Conservation (phyloP, 1,140 invertebrate species). For the Aradophagus sp. region DNA sequence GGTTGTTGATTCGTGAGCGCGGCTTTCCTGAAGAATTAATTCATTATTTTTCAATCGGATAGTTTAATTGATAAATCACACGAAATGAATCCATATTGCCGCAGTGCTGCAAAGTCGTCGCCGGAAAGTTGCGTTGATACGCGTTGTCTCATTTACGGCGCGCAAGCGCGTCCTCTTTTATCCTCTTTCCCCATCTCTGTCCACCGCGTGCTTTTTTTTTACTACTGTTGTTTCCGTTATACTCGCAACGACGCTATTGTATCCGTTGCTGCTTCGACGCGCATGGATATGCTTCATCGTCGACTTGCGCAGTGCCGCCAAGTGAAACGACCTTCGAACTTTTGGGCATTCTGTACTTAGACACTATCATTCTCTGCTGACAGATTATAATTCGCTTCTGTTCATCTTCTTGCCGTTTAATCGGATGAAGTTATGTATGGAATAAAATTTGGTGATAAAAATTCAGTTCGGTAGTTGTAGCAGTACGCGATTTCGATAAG, state of each 20-base stretch:
- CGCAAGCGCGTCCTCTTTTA: constrained; percentile 17
- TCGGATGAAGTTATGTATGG: constrained; percentile 19
- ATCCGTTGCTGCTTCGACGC: constrained; percentile 37
- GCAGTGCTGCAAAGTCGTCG: not conserved
- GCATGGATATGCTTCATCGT: constrained; percentile 53
- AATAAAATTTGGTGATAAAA: too few species aligned
- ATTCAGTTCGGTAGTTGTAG: too few species aligned
- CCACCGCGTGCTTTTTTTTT: constrained; percentile 21
- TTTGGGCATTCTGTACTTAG: constrained; percentile 45
- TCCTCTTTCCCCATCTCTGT: constrained; percentile 2
- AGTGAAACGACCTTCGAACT: constrained; percentile 38
- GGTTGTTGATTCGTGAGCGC: constrained; percentile 63
- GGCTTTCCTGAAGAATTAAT: constrained; percentile 58
- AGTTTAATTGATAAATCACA: constrained; percentile 58
- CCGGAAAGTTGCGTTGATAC: too few species aligned
- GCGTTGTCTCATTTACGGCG: constrained; percentile 19
- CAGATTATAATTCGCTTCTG: constrained; percentile 54
- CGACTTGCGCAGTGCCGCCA: constrained; percentile 32
- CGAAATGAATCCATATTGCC: constrained; percentile 51
- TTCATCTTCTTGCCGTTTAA: constrained; percentile 46
- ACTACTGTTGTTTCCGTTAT: constrained; percentile 47
- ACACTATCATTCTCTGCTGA: constrained; percentile 46
- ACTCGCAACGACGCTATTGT: constrained; percentile 50
- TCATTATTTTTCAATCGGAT: constrained; percentile 62
- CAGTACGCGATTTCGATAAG: too few species aligned